Evolutionary conservation across 2,888 invertebrate species (phyloP).

Genomic region (Isoperla grammatica): DNA sequence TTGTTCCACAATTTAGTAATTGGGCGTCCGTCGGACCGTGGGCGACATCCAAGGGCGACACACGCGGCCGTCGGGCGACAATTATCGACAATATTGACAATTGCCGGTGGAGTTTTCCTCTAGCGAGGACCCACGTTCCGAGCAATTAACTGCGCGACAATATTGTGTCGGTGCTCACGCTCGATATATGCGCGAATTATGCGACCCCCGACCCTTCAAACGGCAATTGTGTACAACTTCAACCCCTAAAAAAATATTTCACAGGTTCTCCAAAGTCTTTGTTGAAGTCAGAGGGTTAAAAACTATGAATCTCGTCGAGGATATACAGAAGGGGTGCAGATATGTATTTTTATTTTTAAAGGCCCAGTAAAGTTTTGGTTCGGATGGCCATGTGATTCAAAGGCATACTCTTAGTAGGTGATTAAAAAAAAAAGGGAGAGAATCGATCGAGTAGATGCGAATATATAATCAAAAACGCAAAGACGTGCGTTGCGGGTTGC

Average conservation of each 20-base stretch:
- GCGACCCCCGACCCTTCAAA: constrained; percentile 15
- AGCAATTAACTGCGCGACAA: constrained; percentile 8
- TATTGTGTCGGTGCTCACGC: neutral
- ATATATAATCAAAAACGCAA: too few relatives aligned
- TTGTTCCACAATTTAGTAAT: constrained; percentile 7
- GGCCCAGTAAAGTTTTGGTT: too few relatives aligned
- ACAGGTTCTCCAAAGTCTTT: constrained; percentile 10
- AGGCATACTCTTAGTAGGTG: too few relatives aligned
- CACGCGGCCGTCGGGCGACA: constrained; percentile 8
- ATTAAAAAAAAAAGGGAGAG: too few relatives aligned
- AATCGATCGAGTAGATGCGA: too few relatives aligned
- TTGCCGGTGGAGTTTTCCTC: constrained; percentile 4
- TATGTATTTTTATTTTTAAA: too few relatives aligned
- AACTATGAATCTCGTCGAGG: neutral
- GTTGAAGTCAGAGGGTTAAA: constrained; percentile 1
- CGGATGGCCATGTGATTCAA: too few relatives aligned
- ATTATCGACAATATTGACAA: constrained; percentile 15
- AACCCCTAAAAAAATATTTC: constrained; percentile 16
- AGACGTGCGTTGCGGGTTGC: too few relatives aligned
- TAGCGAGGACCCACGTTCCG: constrained; percentile 2
- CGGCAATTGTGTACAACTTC: constrained; percentile 14
- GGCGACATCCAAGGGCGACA: neutral
- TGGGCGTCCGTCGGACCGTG: constrained; percentile 1
- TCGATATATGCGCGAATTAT: constrained; percentile 10
- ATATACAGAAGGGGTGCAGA: too few relatives aligned